These are phyloP conservation scores for Lissonota sp. DNA, from an alignment of 2,888 invertebrate species.

Conservation along the genomic window DNA sequence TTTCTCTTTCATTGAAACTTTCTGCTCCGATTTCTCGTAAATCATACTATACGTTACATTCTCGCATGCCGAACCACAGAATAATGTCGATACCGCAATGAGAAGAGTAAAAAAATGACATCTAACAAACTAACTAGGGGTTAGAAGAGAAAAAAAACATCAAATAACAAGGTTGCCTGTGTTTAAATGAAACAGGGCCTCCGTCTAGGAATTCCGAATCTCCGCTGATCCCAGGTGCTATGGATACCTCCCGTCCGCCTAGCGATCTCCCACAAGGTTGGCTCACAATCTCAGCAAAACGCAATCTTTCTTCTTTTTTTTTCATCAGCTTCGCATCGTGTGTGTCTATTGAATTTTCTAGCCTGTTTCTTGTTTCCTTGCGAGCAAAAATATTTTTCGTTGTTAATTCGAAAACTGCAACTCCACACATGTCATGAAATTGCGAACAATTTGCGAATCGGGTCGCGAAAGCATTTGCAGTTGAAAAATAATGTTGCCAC, in stretches of 20 bases:
- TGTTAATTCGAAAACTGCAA: too few relatives aligned
- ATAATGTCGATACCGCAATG: background rate
- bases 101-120: background rate
- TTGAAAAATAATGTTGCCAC: too few relatives aligned
- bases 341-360: constrained; percentile 24
- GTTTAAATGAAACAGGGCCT: constrained; percentile 85
- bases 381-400: background rate
- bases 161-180: constrained; percentile 72
- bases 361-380: constrained; percentile 23
- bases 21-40: constrained; percentile 11
- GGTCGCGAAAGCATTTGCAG: too few relatives aligned
- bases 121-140: constrained; percentile 42
- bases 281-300: constrained; percentile 73
- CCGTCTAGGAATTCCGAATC: constrained; percentile 88
- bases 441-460: too few relatives aligned
- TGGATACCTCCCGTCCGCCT: constrained; percentile 86
- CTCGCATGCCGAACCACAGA: constrained; percentile 30
- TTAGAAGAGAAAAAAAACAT: constrained; percentile 4
- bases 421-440: too few relatives aligned
- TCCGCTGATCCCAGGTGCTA: constrained; percentile 87
- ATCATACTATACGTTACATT: constrained; percentile 27
- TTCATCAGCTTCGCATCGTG: constrained; percentile 38
- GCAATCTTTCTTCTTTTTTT: constrained; percentile 41
- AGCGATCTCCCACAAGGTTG: constrained; percentile 85
- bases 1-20: constrained; percentile 35